Base-by-base conservation (phyloP, 2,888 invertebrate species). In the Teleiodes luculella region DNA sequence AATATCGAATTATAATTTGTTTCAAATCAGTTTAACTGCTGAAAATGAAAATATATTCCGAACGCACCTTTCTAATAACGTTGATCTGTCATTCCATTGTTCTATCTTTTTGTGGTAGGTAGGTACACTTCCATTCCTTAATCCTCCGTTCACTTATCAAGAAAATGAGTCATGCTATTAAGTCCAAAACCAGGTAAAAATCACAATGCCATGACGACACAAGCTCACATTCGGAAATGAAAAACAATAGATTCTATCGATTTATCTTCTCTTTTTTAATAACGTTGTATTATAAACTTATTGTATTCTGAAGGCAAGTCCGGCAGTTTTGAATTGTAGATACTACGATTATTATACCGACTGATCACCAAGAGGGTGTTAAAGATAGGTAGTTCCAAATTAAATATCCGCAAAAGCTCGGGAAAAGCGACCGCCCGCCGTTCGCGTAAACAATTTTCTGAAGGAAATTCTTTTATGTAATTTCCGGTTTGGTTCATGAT, bases 361-460 rank as follows among this genome's bases (percentile, higher is more conserved):
- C 70, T 63, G 66, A 62, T 64, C 62, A 64, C 60, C 63, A 72
- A 59, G 61, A 57, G 71, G 60, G 64, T 63, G 70, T 72, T 68
- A 24, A 72, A 74, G 68, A n/a, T n/a, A n/a, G 73, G 70, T 68
- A 68, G 70, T 58, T 56, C 63, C 72, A 76, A 83, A 83, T 70
- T n/a, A 65, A 76, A 86, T 86, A 81, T 85, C 85, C 86, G 79
- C 59, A 64, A 66, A 65, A 35, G n/a, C 39, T 5, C 70, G 70
- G 60, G 74, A 74, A 80, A 77, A 72, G 56, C 76, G 72, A 74
- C 80, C 75, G 66, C 70, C 74, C 76, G 66, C 72, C 71, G 70
- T 63, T 80, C 76, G 72, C 76, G 78, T 82, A 86, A 86, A 86
- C 85, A 86, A 88, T 80, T 85, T 78, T 86, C 77, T 80, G 79